Percentiles rank a stretch among this genome's conserved stretches.
These are phyloP conservation scores for Sakesphorus luctuosus DNA, from an alignment of 2,113 vertebrate species.

Conservation along the genomic window DNA sequence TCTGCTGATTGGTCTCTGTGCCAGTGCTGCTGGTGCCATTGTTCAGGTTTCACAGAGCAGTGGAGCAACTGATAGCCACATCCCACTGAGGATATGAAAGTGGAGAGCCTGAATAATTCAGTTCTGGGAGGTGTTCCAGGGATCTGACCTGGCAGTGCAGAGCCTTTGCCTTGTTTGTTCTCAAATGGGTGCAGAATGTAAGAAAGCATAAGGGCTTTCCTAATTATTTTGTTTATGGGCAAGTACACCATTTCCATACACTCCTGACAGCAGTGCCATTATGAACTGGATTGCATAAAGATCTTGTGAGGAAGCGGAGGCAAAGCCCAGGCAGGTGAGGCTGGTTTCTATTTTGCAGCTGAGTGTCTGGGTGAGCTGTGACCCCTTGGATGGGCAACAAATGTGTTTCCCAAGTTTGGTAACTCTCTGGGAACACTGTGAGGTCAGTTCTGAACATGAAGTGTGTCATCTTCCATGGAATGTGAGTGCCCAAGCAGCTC, in stretches of 20 bases:
- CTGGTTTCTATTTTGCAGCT: not conserved
- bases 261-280: fast-evolving
- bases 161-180: not conserved
- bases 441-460: not conserved
- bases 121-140: fast-evolving
- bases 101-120: slow-evolving; percentile 21
- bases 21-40: fast-evolving
- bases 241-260: not conserved
- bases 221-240: not conserved
- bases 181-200: not conserved
- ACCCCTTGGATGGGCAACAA: not conserved
- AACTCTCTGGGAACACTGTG: not conserved
- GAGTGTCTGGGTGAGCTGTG: not conserved
- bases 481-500: not conserved
- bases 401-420: not conserved
- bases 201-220: not conserved
- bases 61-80: not conserved
- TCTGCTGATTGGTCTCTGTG: not conserved
- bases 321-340: not conserved
- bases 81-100: not conserved
- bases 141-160: not conserved
- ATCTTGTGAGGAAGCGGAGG: not conserved
- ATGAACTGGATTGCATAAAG: not conserved
- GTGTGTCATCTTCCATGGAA: not conserved
- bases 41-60: not conserved